Evolutionary conservation across 2,113 vertebrate species (phyloP).

Genomic region (Psilopsiagon aurifrons): DNA sequence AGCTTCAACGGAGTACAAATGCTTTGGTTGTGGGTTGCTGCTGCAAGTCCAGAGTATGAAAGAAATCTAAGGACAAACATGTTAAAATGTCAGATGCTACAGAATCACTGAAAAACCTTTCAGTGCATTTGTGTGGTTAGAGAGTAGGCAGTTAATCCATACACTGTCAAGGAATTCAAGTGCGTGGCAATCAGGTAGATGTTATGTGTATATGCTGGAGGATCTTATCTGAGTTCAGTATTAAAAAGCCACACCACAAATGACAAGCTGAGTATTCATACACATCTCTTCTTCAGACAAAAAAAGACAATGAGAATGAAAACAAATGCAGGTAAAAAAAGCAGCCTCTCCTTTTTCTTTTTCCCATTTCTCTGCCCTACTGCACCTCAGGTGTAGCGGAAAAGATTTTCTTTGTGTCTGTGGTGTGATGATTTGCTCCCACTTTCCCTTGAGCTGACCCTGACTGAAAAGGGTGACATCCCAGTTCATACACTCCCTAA

Average conservation of each 20-base stretch:
- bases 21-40: not conserved
- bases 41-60: not conserved
- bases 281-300: not conserved
- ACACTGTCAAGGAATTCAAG: not conserved
- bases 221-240: not conserved
- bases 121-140: conserved; percentile 13
- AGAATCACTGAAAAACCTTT: not conserved
- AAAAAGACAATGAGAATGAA: not conserved
- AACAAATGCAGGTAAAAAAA: not conserved
- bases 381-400: not conserved
- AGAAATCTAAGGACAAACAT: not conserved
- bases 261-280: not conserved
- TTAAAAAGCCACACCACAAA: not conserved
- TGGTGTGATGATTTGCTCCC: not conserved
- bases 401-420: not conserved
- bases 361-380: not conserved
- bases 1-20: not conserved
- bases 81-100: conserved; percentile 9
- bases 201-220: not conserved
- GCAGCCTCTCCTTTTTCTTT: not conserved
- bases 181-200: not conserved
- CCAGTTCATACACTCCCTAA: not conserved
- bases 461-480: not conserved
- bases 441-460: not conserved
- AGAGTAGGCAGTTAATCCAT: not conserved